These are phyloP conservation scores for Belgica antarctica DNA, from an alignment of 2,888 invertebrate genomes.

Conservation along the genomic window DNA sequence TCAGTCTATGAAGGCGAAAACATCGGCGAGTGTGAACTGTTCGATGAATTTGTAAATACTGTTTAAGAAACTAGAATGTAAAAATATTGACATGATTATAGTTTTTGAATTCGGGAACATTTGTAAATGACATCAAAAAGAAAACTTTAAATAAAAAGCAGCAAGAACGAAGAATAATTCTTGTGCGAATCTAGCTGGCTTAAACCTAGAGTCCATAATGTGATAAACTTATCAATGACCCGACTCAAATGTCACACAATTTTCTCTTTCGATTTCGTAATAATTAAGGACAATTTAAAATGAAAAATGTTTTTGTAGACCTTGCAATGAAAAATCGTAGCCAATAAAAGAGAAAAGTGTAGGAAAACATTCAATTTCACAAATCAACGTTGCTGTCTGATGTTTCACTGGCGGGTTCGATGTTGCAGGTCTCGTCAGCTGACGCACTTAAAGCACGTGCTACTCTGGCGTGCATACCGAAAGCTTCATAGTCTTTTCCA, in stretches of 20 bases:
- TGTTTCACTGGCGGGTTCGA: neutral
- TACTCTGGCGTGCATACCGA: neutral
- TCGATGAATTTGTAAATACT: conserved; percentile 54
- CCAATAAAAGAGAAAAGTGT: conserved; percentile 6
- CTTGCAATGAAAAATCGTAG: neutral
- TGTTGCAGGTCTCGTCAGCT: neutral
- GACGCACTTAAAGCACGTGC: neutral
- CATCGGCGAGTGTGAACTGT: conserved; percentile 59
- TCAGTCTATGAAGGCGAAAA: conserved; percentile 60
- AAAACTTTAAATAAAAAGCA: neutral
- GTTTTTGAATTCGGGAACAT: conserved; percentile 22
- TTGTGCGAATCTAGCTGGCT: neutral
- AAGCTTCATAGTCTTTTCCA: neutral
- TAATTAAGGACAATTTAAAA: conserved; percentile 3
- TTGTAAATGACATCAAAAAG: conserved; percentile 10
- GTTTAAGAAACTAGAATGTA: conserved; percentile 27
- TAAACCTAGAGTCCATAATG: neutral
- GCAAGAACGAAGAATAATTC: neutral
- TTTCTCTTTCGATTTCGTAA: neutral
- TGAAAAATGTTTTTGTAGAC: neutral
- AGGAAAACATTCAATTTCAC: neutral
- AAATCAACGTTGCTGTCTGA: conserved; percentile 5
- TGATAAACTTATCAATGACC: conserved; percentile 25
- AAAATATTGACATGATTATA: neutral
- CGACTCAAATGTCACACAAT: neutral